Evolutionary conservation across 1,140 invertebrate species (phyloP).

Genomic region (Drosophila obscura): DNA sequence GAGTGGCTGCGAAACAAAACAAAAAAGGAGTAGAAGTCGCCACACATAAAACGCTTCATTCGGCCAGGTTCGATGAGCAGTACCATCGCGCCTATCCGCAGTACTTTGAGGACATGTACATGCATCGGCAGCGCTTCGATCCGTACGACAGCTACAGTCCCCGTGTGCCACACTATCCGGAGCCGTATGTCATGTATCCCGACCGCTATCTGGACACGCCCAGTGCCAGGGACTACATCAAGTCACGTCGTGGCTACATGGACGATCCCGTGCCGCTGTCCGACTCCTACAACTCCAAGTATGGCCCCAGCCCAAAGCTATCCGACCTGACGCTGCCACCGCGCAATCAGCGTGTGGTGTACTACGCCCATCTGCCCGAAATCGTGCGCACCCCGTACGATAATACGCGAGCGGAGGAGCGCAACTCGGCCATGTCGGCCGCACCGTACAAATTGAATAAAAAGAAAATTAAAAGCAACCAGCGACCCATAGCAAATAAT

Average conservation of each 20-base stretch:
- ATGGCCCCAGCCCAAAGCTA: constrained; percentile 44
- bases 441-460: constrained; percentile 51
- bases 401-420: constrained; percentile 25
- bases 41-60: neutral
- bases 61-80: constrained; percentile 71
- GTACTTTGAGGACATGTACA: constrained; percentile 78
- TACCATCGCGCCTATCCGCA: constrained; percentile 77
- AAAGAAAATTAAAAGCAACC: constrained; percentile 47
- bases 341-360: constrained; percentile 82
- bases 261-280: constrained; percentile 41
- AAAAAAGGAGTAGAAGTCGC: neutral
- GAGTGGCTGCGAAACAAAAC: neutral
- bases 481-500: constrained; percentile 35
- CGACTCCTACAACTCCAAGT: constrained; percentile 60
- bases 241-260: constrained; percentile 59
- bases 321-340: constrained; percentile 39
- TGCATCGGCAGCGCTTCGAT: constrained; percentile 73
- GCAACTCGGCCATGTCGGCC: constrained; percentile 37
- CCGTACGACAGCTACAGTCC: constrained; percentile 82
- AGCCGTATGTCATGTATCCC: constrained; percentile 78
- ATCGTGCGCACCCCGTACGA: constrained; percentile 83
- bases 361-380: constrained; percentile 85
- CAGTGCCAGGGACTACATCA: constrained; percentile 58
- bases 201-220: constrained; percentile 77
- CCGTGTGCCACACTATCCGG: constrained; percentile 72